A percentile compares a stretch with the other conserved stretches of the same genome.
Conservation (phyloP, 2,797 vertebrate species). For the Chaunax sp. region DNA sequence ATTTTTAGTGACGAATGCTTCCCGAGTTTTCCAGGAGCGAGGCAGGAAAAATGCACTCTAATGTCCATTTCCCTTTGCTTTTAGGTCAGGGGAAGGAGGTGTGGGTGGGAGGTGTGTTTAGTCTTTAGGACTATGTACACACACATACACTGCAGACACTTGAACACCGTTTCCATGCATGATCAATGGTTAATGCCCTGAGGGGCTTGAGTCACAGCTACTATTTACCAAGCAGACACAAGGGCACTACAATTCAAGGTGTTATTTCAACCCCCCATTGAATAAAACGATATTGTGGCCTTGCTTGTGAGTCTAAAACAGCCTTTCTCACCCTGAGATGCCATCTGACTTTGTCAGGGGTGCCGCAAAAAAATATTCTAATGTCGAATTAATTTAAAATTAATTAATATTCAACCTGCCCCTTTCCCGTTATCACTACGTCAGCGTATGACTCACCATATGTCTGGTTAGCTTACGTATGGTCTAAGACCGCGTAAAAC, state of each 20-base stretch:
- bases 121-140: background rate
- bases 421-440: too few relatives aligned
- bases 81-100: background rate
- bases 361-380: too few relatives aligned
- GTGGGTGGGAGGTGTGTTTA: slow-evolving; percentile 12
- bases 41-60: slow-evolving; percentile 7
- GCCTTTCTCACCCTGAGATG: too few relatives aligned
- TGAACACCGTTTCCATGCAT: slow-evolving; percentile 49
- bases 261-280: slow-evolving; percentile 13
- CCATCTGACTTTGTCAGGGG: too few relatives aligned
- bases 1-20: slow-evolving; percentile 42
- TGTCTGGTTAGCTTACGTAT: too few relatives aligned
- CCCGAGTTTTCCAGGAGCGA: slow-evolving; percentile 49
- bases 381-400: too few relatives aligned
- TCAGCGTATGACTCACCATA: too few relatives aligned
- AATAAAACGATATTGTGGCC: slow-evolving; percentile 2
- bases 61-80: slow-evolving; percentile 21
- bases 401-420: too few relatives aligned
- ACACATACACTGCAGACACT: slow-evolving; percentile 14
- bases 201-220: slow-evolving; percentile 28
- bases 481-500: too few relatives aligned
- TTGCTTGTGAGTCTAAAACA: too few relatives aligned
- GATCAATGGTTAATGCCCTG: slow-evolving; percentile 27
- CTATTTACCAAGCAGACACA: slow-evolving; percentile 16
- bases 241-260: slow-evolving; percentile 30